Conservation (phyloP, 2,113 vertebrate genomes). For the Rhabdomys dilectus region DNA sequence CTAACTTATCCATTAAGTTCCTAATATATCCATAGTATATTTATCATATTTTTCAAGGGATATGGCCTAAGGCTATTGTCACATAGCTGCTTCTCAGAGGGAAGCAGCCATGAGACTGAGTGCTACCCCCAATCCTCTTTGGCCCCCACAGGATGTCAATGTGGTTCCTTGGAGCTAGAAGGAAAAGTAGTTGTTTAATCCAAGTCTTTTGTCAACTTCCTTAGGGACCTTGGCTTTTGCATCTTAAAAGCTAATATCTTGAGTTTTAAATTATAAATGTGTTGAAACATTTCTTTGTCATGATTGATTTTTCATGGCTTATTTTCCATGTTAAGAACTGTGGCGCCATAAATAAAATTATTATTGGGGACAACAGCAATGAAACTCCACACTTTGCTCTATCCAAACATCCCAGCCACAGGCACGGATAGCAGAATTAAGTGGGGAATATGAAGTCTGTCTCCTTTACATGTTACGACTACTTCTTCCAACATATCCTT, state of each 20-base stretch:
- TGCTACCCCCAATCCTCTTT: not conserved
- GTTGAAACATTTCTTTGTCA: not conserved
- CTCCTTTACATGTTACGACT: not conserved
- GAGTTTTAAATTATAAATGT: constrained; percentile 21
- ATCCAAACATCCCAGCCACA: constrained; percentile 8
- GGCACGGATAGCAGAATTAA: not conserved
- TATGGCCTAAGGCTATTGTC: not conserved
- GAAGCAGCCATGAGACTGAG: not conserved
- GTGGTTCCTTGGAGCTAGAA: not conserved
- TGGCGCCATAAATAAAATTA: constrained; percentile 12
- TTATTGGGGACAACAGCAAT: not conserved
- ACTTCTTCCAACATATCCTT: constrained; percentile 14
- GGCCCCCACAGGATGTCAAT: not conserved
- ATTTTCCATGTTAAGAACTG: constrained; percentile 6
- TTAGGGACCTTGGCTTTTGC: not conserved
- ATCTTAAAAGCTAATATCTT: not conserved
- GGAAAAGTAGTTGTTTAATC: not conserved
- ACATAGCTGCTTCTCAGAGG: not conserved
- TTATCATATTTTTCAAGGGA: not conserved
- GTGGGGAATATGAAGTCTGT: not conserved
- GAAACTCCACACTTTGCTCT: not conserved
- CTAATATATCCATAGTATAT: not conserved
- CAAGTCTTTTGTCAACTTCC: not conserved
- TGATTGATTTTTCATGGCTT: not conserved
- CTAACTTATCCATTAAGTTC: not conserved